Base-by-base conservation (phyloP, 2,113 vertebrate species). In the Myotis brandtii region DNA sequence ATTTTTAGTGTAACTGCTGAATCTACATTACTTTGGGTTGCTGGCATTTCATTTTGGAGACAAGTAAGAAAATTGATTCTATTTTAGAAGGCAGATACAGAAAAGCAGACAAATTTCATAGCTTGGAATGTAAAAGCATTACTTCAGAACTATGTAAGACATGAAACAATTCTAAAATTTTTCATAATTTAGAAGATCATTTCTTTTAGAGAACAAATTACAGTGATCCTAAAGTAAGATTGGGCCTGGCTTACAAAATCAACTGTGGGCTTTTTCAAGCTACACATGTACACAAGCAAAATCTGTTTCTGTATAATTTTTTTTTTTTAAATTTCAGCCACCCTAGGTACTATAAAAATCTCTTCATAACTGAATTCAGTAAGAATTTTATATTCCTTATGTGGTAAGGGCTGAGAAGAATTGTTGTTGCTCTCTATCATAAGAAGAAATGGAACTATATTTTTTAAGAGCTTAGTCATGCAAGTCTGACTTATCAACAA, bases 101-200 rank as follows among this genome's bases (percentile, higher is more conserved):
- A 96, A 79, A 87, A 76, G 48, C 25, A 91, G 9, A 73, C 11
- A 70, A 72, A 92, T 30, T 94, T 73, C 27, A 85, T 13, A 86
- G 14, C 17, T 46, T 89, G 37, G 69, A 89, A 89, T 76, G 86
- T 54, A 64, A 82, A 90, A 93, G 66, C 21, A 86, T 75, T 83
- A 82, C 30, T 69, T 87, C 16, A 94, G 34, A 94, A 83, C 50
- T 89, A 11, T 64, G 32, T 70, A 27, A 85, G 67, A 16, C 32
- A 91, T 75, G 8, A 91, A 75, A 62, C 6, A 89, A 54, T 72
- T 59, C 16, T 82, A 91, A 37, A 3, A 80, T 73, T 87, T 89
- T 89, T 89, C 32, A 56, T 37, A 62, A 92, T 77, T 72, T 82
- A 86, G 25, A 30, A 76, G 1, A 87, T 80, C 6, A 48, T 66